Percentiles rank a stretch among this genome's conserved stretches.
Conservation (phyloP, 2,113 vertebrate species). For the Peromyscus maniculatus region DNA sequence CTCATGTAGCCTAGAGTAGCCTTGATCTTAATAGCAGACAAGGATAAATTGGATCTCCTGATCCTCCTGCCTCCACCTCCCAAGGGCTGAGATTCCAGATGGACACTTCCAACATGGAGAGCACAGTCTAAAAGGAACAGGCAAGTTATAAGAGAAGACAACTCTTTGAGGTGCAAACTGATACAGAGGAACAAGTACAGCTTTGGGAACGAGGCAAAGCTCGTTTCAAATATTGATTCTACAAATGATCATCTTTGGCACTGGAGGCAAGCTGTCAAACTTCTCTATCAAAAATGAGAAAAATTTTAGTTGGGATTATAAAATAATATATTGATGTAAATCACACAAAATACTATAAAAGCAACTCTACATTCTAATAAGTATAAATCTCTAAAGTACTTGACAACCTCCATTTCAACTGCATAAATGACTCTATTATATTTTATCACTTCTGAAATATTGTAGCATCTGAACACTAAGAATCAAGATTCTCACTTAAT, state of each 20-base stretch:
- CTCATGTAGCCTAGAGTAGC: neutral
- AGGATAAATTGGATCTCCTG: neutral
- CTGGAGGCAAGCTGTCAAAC: conserved; percentile 10
- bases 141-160: neutral
- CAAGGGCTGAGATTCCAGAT: neutral
- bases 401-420: neutral
- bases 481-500: neutral
- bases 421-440: neutral
- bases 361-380: neutral
- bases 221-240: conserved; percentile 54
- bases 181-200: neutral
- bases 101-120: neutral
- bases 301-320: conserved; percentile 7
- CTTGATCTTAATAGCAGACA: neutral
- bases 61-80: neutral
- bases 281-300: conserved; percentile 63
- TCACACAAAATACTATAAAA: neutral
- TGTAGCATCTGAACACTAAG: neutral
- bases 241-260: conserved; percentile 3
- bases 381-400: neutral
- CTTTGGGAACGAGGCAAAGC: neutral
- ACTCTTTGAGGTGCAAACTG: neutral
- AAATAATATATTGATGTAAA: conserved; percentile 7
- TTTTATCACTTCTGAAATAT: neutral
- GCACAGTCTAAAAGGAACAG: neutral